Percentiles rank a stretch among this genome's conserved stretches.
phyloP scores from a whole-genome alignment of 2,113 vertebrate species.

The Hippocampus abdominalis region DNA sequence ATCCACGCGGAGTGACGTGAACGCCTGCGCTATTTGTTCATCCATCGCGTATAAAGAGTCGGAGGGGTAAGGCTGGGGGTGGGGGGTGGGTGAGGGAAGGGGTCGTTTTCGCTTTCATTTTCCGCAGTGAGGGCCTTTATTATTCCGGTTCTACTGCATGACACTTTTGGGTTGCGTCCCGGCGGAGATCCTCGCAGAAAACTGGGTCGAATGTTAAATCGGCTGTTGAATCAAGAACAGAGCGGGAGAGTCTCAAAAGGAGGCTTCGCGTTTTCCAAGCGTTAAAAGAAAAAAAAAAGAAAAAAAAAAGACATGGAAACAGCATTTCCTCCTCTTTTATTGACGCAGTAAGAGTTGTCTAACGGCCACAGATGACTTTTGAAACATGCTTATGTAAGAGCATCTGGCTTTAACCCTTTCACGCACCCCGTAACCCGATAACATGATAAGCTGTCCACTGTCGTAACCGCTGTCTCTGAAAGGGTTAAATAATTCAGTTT shows the following conservation, averaged over 20 bases:
- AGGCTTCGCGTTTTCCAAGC: slow-evolving; percentile 37
- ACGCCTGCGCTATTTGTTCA: slow-evolving; percentile 18
- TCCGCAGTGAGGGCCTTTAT: slow-evolving; percentile 39
- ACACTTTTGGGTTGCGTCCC: slow-evolving; percentile 78
- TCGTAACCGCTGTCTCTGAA: too few relatives aligned
- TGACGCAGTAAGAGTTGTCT: slow-evolving; percentile 5
- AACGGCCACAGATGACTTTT: background rate
- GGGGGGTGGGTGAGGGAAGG: slow-evolving; percentile 1
- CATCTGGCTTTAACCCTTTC: background rate
- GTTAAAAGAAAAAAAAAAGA: slow-evolving; percentile 19
- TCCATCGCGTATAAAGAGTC: slow-evolving; percentile 37
- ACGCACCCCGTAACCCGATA: too few relatives aligned
- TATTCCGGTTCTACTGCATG: slow-evolving; percentile 67
- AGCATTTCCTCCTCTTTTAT: slow-evolving; percentile 24
- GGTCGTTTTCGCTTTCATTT: slow-evolving; percentile 4
- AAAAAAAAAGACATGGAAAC: slow-evolving; percentile 40
- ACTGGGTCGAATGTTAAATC: slow-evolving; percentile 73
- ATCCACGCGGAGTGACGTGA: slow-evolving; percentile 9
- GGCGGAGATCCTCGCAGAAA: slow-evolving; percentile 66
- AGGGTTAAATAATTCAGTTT: background rate
- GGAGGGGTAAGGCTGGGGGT: too few relatives aligned
- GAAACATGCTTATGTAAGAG: background rate
- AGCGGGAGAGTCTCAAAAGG: slow-evolving; percentile 50
- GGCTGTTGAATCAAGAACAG: slow-evolving; percentile 63
- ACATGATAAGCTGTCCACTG: too few relatives aligned